A percentile compares a stretch with the other conserved stretches of the same genome.
These are phyloP conservation scores for Mystacornis crossleyi DNA, from an alignment of 2,113 vertebrate species.

Conservation along the genomic window DNA sequence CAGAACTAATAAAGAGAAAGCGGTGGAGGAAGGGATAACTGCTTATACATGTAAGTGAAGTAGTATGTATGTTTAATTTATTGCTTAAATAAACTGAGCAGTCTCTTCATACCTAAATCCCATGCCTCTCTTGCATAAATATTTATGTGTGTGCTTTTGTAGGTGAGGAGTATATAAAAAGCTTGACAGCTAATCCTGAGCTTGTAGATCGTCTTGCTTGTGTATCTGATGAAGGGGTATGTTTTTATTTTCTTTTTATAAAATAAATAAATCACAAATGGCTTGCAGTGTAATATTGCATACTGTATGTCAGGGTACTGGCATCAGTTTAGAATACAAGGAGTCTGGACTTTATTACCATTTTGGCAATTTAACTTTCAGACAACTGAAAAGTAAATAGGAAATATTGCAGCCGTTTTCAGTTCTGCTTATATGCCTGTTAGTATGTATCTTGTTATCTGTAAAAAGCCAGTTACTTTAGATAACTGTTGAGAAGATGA, in stretches of 20 bases:
- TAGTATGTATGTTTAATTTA: not conserved
- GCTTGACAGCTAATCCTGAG: constrained; percentile 90
- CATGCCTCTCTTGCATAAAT: not conserved
- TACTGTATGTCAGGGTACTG: not conserved
- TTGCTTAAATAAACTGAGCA: not conserved
- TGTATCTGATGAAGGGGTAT: constrained; percentile 88
- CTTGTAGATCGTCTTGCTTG: constrained; percentile 93
- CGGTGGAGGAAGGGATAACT: constrained; percentile 82
- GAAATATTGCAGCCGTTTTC: not conserved
- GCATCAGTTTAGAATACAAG: not conserved
- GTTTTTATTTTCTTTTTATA: not conserved
- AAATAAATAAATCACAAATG: not conserved
- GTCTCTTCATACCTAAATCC: not conserved
- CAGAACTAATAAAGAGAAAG: constrained; percentile 88
- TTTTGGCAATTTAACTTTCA: not conserved
- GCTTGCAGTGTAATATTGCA: not conserved
- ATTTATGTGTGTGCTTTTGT: constrained; percentile 30
- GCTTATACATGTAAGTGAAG: constrained; percentile 88
- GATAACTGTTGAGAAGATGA: not conserved
- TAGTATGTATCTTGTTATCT: not conserved
- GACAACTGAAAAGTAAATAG: not conserved
- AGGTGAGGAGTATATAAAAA: constrained; percentile 97
- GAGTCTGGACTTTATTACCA: not conserved
- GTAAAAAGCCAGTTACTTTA: not conserved
- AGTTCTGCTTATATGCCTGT: not conserved